A percentile compares a stretch with the other conserved stretches of the same genome.
phyloP scores from a whole-genome alignment of 2,113 vertebrate genomes.

The Ceyx cyanopectus region DNA sequence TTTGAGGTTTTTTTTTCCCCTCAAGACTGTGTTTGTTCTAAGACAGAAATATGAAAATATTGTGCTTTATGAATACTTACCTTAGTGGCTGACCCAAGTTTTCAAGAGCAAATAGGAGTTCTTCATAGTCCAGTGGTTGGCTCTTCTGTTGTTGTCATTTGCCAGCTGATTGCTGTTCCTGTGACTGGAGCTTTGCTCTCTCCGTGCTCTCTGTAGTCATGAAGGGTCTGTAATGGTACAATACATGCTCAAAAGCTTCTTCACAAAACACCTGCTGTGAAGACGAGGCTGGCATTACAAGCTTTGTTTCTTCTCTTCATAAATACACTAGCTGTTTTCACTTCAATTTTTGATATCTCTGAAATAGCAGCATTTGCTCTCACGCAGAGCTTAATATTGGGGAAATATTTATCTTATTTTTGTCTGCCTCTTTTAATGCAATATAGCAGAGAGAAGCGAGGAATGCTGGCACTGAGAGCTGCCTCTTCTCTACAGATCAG shows the following conservation, averaged over 20 bases:
- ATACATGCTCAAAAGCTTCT: neutral
- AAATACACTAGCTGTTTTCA: neutral
- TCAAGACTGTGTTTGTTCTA: neutral
- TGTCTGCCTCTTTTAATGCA: neutral
- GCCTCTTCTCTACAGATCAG: neutral
- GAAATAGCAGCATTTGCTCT: neutral
- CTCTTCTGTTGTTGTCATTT: neutral
- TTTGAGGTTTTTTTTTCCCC: neutral
- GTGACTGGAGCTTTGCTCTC: neutral
- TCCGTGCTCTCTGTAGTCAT: fast-evolving
- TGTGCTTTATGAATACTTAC: neutral
- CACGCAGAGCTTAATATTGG: neutral
- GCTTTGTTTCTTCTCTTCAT: neutral
- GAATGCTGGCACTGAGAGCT: neutral
- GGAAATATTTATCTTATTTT: neutral
- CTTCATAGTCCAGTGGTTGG: neutral
- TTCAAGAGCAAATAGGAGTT: neutral
- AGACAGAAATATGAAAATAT: neutral
- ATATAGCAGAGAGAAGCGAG: neutral
- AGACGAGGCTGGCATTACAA: neutral
- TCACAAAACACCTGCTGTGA: neutral
- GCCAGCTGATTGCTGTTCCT: neutral
- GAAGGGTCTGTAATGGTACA: neutral
- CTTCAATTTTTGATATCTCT: neutral
- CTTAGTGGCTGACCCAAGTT: neutral